Base-by-base conservation (phyloP, 2,888 invertebrate genomes). In the Mesodorylaimus sp. region DNA sequence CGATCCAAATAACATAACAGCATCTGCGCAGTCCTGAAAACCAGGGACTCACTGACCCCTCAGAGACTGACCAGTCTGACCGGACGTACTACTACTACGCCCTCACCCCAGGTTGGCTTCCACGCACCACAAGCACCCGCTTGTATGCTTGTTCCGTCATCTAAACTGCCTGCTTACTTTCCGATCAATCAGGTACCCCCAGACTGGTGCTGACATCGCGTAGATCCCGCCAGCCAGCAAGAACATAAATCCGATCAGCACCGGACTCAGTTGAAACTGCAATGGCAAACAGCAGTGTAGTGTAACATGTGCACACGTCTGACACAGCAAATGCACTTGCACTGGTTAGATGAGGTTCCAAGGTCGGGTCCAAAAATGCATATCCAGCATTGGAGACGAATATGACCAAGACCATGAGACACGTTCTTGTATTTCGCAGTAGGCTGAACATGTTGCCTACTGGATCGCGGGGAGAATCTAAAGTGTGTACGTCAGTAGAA, bases 341-440 rank as follows among this genome's bases (percentile, higher is more conserved):
- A 68, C 75, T 73, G 55, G 81, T 67, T n/a, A 89, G 72, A 71
- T 88, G 88, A 0, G 83, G 83, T 58, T 87, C 84, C 24, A 89
- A 71, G 0, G 87, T 87, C 0, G 88, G 86, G 64, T 84, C 82
- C 24, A 88, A 72, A 67, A 86, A 89, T 2, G 67, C 66, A 2
- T 64, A 54, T 1, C 61, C 59, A 13, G 66, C 57, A 10, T 68
- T 65, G 10, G 65, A 64, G 2, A 66, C 57, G 3, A 59, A 44
- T 3, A 59, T 55, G 19, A 56, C 57, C 5, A 60, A 25, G 46
- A 55, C 54, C 47, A 59, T 59, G 2, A 65, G 47, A 1, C 58
- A 38, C 2, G 61, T 53, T 3, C 54, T 51, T 3, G 61, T 58
- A 10, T 59, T 54, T 21, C 54, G 47, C n/a, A 63, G 28, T 13